These are phyloP conservation scores for Apodemus speciosus DNA, from an alignment of 2,113 vertebrate species.

Conservation along the genomic window DNA sequence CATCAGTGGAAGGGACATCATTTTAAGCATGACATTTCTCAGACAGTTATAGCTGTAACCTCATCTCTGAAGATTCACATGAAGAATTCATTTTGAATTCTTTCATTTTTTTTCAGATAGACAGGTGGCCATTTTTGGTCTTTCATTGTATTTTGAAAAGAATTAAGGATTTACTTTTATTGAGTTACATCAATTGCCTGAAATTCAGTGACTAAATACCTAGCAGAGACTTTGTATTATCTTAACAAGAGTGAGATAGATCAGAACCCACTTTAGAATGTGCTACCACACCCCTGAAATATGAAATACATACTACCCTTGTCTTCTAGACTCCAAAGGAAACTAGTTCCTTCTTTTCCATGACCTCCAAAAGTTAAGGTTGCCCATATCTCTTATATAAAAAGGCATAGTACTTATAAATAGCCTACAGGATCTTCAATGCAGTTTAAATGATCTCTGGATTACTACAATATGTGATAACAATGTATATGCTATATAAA, in stretches of 20 bases:
- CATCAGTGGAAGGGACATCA: not conserved
- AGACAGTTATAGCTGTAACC: not conserved
- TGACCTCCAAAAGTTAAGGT: not conserved
- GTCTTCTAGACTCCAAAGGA: not conserved
- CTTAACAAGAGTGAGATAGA: not conserved
- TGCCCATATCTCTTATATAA: not conserved
- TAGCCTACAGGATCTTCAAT: not conserved
- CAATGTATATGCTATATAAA: not conserved
- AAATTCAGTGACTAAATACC: not conserved
- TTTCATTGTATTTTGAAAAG: not conserved
- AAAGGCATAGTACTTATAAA: not conserved
- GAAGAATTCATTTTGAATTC: not conserved
- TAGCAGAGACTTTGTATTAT: not conserved
- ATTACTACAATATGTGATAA: not conserved
- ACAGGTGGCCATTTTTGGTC: not conserved
- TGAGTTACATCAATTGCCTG: not conserved
- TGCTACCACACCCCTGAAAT: not conserved
- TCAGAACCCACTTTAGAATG: not conserved
- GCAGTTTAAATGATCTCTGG: not conserved
- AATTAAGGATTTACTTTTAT: not conserved
- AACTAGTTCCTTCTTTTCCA: not conserved
- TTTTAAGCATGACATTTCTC: not conserved
- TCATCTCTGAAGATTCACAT: not conserved
- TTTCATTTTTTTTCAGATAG: not conserved
- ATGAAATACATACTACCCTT: not conserved